Conservation (phyloP, 1,140 invertebrate genomes). For the Phymastichus coffea region DNA sequence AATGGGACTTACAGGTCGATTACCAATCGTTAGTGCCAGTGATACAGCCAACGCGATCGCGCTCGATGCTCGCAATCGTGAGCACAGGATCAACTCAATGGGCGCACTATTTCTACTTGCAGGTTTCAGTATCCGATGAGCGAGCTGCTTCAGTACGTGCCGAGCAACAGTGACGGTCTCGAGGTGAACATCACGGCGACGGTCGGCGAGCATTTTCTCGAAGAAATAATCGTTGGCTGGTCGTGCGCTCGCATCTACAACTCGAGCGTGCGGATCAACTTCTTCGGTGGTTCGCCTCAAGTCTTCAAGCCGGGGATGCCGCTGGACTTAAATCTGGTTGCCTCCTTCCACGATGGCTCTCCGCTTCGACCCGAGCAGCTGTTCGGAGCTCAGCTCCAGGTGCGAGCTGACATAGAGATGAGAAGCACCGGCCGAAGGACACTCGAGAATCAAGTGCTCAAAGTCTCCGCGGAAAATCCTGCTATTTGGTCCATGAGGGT, state of each 20-base stretch:
- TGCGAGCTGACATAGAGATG: slow-evolving; percentile 61
- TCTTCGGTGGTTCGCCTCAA: slow-evolving; percentile 86
- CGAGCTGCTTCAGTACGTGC: slow-evolving; percentile 71
- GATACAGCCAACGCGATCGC: no score
- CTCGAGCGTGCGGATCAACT: slow-evolving; percentile 76
- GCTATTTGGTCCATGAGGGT: slow-evolving; percentile 72
- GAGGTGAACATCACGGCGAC: slow-evolving; percentile 85
- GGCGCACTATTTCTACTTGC: no score
- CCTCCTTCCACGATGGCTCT: slow-evolving; percentile 79
- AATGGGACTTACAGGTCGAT: slow-evolving; percentile 70
- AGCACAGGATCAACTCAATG: no score
- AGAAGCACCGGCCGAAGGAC: slow-evolving; percentile 58
- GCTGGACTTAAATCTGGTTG: slow-evolving; percentile 68
- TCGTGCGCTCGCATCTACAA: slow-evolving; percentile 85
- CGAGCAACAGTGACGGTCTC: slow-evolving; percentile 70
- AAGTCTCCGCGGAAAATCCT: slow-evolving; percentile 59
- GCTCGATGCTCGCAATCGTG: no score
- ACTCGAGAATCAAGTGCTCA: slow-evolving; percentile 59
- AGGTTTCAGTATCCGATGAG: slow-evolving; percentile 80
- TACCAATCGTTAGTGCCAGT: no score
- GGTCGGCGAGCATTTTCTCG: slow-evolving; percentile 86
- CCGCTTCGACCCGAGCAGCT: slow-evolving; percentile 62
- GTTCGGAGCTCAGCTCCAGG: slow-evolving; percentile 60
- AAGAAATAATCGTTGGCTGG: slow-evolving; percentile 84
- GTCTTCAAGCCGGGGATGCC: slow-evolving; percentile 94